Base-by-base conservation (phyloP, 2,888 invertebrate species). In the Copidosoma aretas region DNA sequence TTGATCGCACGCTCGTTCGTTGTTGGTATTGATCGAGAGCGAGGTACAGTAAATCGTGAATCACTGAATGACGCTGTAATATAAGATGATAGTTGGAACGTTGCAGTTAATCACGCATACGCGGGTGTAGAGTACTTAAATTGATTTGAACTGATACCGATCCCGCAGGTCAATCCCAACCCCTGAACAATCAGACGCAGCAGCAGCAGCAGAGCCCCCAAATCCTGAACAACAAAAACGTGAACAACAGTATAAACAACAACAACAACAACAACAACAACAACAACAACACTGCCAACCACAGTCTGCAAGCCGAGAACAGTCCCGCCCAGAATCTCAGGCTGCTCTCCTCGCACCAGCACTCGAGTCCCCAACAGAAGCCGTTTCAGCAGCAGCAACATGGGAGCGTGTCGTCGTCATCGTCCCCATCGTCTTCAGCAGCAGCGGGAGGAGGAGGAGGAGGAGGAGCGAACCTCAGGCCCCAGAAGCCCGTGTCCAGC, bases 401-500 rank as follows among this genome's bases (percentile, higher is more conserved):
- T 76, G 85, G 86, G 21, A 86, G 84, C 43, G 43, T 46, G 75
- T 81, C 85, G 10, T 76, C 77, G 21, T 85, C 80, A 67, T 85
- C 84, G 22, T 84, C 85, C 22, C 77, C 83, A 19, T 83, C 83
- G 21, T 67, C 67, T 70, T n/a, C 21, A 64, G 43, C 41, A 64
- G 61, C 24, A 71, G 53, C 58, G 14, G 70, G 70, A 15, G 12
- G 81, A 81, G 60, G 79, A n/a, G n/a, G n/a, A n/a, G 78, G 68
- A 80, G 80, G 53, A 74, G 81, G 53, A 81, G 79, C 79, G 41
- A 86, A 84, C 75, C 88, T 46, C 15, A 46, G 43, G 43, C 43
- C 88, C 80, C 89, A 94, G 87, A 94, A 94, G 84, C 94, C 94
- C 71, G 91, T 93, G 74, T 93, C 93, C 83, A 93, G 93, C 84